Base-by-base conservation (phyloP, 2,797 vertebrate species). In the Varecia variegata region DNA sequence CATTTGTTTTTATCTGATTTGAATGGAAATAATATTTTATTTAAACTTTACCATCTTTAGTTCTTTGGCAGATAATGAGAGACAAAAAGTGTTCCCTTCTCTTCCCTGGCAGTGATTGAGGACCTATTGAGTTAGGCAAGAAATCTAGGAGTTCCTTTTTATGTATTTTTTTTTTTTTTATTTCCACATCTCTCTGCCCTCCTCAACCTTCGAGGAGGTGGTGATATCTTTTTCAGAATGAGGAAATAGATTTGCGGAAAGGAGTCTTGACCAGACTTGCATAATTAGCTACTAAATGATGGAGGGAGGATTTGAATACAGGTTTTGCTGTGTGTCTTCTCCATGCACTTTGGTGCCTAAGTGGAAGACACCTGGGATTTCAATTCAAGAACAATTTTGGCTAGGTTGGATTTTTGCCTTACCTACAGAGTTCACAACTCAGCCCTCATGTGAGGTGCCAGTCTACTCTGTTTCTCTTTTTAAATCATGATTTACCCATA, bases 221-320 rank as follows among this genome's bases (percentile, higher is more conserved):
- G 20, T 92, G 30, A 32, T 88, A 90, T 11, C 35, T 90, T 93
- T 97, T 95, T 90, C 73, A 92, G 80, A 91, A 91, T 68, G 65
- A 95, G 54, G 45, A 81, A 82, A 52, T 87, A 52, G 32, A 82
- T 89, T 96, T 86, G 83, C 77, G 50, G 71, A 82, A 88, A 82
- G 52, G 25, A 52, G 38, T 93, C 45, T 95, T 88, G 18, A 71
- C 30, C 7, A 85, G 58, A 71, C 62, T 90, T 76, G 14, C 4
- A 10, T 84, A 47, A 52, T 73, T 85, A 92, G 56, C 38, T 87
- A 25, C 62, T 68, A 32, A 74, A 30, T 93, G 60, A 50, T 88
- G 20, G 45, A 90, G 20, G 76, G 21, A 93, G 14, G n/a, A 40
- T 73, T 92, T 94, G 77, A 93, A 91, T 68, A 65, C 38, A 83